These are phyloP conservation scores for Danio aesculapii DNA, from an alignment of 2,797 vertebrate species.

Conservation along the genomic window DNA sequence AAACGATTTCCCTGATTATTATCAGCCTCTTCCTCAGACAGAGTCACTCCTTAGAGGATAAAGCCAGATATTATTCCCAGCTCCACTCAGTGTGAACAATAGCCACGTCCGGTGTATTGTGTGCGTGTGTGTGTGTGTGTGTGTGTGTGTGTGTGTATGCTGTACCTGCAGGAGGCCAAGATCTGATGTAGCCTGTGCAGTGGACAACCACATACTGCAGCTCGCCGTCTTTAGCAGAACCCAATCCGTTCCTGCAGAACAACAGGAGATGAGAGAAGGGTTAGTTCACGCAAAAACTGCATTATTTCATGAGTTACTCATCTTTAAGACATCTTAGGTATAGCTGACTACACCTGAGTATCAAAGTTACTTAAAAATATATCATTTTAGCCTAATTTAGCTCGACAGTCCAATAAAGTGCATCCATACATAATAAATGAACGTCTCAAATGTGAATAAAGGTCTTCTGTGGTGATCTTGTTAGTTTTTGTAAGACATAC, in stretches of 20 bases:
- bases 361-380: too few species aligned
- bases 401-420: too few species aligned
- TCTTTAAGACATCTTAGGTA: too few species aligned
- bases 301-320: too few species aligned
- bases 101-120: constrained; percentile 24
- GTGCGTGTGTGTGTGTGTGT: too few species aligned
- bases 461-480: too few species aligned
- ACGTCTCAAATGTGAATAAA: too few species aligned
- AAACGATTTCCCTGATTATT: constrained; percentile 92
- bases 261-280: background rate
- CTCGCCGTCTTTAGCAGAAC: constrained; percentile 90
- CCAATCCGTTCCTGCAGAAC: constrained; percentile 87
- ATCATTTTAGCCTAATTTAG: too few species aligned
- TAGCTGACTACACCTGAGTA: too few species aligned
- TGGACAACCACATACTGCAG: constrained; percentile 95
- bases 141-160: background rate
- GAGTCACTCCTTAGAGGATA: constrained; percentile 84
- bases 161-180: constrained; percentile 96
- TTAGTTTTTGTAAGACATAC: too few species aligned
- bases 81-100: constrained; percentile 10
- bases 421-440: too few species aligned
- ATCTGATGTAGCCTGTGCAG: constrained; percentile 97
- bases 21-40: constrained; percentile 92
- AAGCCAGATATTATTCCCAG: background rate
- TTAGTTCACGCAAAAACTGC: background rate